Evolutionary conservation across 2,113 vertebrate genomes (phyloP).

Genomic region (Hydropotes inermis): DNA sequence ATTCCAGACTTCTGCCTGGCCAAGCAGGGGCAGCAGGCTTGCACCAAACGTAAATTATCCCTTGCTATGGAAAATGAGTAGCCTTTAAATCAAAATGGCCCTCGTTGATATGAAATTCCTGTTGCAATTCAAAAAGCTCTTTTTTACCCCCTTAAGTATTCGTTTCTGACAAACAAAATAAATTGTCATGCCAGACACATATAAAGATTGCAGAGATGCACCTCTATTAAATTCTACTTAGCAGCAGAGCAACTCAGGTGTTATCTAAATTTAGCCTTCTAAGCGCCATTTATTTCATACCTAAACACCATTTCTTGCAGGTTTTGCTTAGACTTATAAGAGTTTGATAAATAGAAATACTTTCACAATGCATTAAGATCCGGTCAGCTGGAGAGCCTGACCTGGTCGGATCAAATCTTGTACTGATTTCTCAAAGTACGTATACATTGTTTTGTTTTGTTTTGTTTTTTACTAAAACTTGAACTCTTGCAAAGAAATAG

Average conservation of each 20-base stretch:
- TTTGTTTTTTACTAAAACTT: conserved; percentile 9
- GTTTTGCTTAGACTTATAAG: conserved; percentile 35
- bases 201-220: conserved; percentile 53
- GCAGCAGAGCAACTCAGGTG: conserved; percentile 60
- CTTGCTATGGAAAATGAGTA: neutral
- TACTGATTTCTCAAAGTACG: conserved; percentile 51
- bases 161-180: conserved; percentile 68
- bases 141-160: conserved; percentile 42
- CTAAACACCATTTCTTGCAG: conserved; percentile 43
- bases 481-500: neutral
- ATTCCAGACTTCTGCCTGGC: neutral
- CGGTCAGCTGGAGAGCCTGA: conserved; percentile 52
- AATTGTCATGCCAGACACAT: conserved; percentile 64
- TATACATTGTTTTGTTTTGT: neutral
- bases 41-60: neutral
- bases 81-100: conserved; percentile 32
- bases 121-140: conserved; percentile 27
- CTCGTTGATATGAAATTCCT: conserved; percentile 32
- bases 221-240: conserved; percentile 71
- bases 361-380: conserved; percentile 58
- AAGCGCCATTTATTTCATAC: conserved; percentile 43
- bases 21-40: neutral
- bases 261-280: conserved; percentile 68
- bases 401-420: conserved; percentile 55
- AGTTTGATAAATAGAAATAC: conserved; percentile 60